A percentile compares a stretch with the other conserved stretches of the same genome.
Conservation (phyloP, 1,140 invertebrate species). For the Aphaenogaster floridana region DNA sequence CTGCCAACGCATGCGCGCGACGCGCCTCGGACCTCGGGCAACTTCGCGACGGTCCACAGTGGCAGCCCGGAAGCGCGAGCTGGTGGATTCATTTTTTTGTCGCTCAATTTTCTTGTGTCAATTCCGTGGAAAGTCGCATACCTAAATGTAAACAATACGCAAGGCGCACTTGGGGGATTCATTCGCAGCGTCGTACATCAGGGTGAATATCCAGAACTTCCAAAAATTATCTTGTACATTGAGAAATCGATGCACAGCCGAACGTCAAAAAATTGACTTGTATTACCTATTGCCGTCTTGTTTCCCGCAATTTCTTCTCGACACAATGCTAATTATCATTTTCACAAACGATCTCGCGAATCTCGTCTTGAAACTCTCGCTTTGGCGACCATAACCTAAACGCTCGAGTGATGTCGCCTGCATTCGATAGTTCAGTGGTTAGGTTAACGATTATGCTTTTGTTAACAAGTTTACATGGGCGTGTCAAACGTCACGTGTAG, state of each 20-base stretch:
- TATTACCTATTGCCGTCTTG: neutral
- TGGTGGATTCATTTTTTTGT: conserved; percentile 16
- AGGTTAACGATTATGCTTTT: neutral
- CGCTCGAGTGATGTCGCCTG: neutral
- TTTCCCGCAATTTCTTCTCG: neutral
- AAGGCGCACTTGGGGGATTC: neutral
- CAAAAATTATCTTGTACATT: neutral
- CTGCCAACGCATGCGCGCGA: conserved; percentile 69
- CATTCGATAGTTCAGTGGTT: neutral
- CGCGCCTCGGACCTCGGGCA: neutral
- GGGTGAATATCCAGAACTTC: conserved; percentile 1
- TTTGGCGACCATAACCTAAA: conserved; percentile 33
- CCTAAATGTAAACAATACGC: conserved; percentile 58
- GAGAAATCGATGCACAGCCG: neutral
- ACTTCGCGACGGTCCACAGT: conserved; percentile 73
- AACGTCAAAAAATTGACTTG: conserved; percentile 20
- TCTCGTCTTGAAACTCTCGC: neutral
- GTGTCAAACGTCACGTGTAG: neutral
- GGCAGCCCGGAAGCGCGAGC: conserved; percentile 61
- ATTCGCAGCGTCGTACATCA: neutral
- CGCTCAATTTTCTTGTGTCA: neutral
- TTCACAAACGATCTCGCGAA: neutral
- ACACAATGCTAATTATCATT: neutral
- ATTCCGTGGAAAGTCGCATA: neutral
- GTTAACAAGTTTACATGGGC: neutral